Evolutionary conservation across 53 echinoderm and acorn worm species (phyloP).

Genomic region (Crossaster papposus): DNA sequence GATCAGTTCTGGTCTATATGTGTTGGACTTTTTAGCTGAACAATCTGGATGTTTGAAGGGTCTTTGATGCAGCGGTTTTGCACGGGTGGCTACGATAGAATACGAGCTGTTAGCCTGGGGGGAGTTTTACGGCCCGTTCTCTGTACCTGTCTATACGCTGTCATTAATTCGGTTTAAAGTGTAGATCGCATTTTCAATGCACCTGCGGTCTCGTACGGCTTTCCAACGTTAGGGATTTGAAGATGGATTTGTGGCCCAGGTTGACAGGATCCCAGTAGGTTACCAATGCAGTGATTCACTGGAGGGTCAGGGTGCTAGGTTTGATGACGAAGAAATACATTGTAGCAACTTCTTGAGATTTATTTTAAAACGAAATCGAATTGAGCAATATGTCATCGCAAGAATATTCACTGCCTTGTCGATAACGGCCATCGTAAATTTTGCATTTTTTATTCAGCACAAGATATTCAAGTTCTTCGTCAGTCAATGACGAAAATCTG

Average conservation of each 20-base stretch:
- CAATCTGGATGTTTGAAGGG: slow-evolving; percentile 41
- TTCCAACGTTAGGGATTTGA: slow-evolving; percentile 26
- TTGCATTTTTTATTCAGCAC: too few species aligned
- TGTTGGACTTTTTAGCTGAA: not conserved
- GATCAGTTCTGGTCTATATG: slow-evolving; percentile 51
- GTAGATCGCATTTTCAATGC: slow-evolving; percentile 16
- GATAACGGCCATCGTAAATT: too few species aligned
- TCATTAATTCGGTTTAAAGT: slow-evolving; percentile 2
- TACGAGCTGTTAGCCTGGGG: slow-evolving; percentile 27
- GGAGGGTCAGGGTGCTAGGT: too few species aligned
- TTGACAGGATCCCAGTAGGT: not conserved
- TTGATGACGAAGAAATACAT: too few species aligned
- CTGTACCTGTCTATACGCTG: slow-evolving; percentile 37
- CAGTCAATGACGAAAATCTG: too few species aligned
- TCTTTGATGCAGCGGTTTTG: slow-evolving; percentile 24
- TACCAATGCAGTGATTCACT: not conserved
- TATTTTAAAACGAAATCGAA: too few species aligned
- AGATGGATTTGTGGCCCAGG: slow-evolving; percentile 42
- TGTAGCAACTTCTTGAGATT: too few species aligned
- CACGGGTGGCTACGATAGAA: slow-evolving; percentile 31
- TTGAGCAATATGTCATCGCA: too few species aligned
- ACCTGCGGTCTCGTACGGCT: not conserved
- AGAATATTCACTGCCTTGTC: too few species aligned
- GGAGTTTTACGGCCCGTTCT: slow-evolving; percentile 29
- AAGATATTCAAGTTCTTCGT: too few species aligned